A percentile compares a stretch with the other conserved stretches of the same genome.
These are phyloP conservation scores for Sakesphorus luctuosus DNA, from an alignment of 2,113 vertebrate genomes.

Conservation along the genomic window DNA sequence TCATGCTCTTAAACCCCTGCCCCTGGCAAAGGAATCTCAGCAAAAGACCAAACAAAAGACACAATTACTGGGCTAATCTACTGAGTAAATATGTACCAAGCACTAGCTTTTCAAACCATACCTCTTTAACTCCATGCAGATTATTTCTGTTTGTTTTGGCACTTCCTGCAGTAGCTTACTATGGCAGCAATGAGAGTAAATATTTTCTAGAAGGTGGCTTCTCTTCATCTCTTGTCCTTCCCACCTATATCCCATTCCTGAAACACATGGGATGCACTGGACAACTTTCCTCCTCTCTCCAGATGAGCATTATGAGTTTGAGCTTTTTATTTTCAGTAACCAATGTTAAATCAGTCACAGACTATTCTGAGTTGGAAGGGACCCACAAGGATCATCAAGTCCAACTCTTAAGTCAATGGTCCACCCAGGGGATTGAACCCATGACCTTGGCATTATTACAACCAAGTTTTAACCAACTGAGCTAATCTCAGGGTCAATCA, in stretches of 20 bases:
- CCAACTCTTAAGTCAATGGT: too few relatives aligned
- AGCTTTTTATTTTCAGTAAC: background rate
- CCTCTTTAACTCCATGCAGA: background rate
- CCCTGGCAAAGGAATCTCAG: background rate
- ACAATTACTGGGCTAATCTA: background rate
- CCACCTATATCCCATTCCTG: background rate
- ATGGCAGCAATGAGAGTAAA: background rate
- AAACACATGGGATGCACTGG: too few relatives aligned
- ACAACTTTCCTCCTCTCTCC: background rate
- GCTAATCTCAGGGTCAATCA: too few relatives aligned
- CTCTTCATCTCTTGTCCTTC: background rate
- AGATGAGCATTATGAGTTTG: accelerated
- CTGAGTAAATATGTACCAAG: background rate
- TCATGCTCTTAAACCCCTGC: background rate
- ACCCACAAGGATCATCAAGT: too few relatives aligned
- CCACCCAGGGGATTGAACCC: too few relatives aligned
- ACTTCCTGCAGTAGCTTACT: background rate
- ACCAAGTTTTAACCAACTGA: too few relatives aligned
- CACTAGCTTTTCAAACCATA: background rate
- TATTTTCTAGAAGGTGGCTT: background rate
- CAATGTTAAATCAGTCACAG: too few relatives aligned
- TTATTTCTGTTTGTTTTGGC: background rate
- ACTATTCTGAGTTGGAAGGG: too few relatives aligned
- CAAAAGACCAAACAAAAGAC: background rate
- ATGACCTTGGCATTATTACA: too few relatives aligned